Evolutionary conservation across 2,797 vertebrate species (phyloP).

Genomic region (Syngnathus acus): DNA sequence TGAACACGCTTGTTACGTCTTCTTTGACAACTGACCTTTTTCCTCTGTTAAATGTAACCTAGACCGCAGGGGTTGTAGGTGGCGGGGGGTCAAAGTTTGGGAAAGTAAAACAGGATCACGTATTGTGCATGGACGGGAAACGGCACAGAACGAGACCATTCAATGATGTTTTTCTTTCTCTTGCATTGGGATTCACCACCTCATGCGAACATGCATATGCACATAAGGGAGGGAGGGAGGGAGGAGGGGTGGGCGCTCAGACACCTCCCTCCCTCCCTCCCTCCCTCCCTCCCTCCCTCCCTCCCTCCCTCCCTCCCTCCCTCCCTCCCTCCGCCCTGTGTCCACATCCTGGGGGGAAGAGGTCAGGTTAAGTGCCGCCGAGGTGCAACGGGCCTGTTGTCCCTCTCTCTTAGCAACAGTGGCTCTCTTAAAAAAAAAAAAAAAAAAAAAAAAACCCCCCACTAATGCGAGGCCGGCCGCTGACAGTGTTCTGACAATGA

Average conservation of each 20-base stretch:
- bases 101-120: constrained; percentile 26
- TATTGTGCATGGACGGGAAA: constrained; percentile 27
- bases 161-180: constrained; percentile 39
- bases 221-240: not conserved
- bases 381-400: constrained; percentile 44
- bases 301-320: too few relatives aligned
- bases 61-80: constrained; percentile 29
- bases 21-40: constrained; percentile 56
- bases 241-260: not conserved
- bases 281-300: constrained; percentile 2
- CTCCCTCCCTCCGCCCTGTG: too few relatives aligned
- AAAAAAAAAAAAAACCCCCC: constrained; percentile 42
- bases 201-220: constrained; percentile 6
- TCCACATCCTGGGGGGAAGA: constrained; percentile 45
- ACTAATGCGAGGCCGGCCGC: constrained; percentile 37
- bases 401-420: constrained; percentile 56
- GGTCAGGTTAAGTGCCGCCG: constrained; percentile 50
- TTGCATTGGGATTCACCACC: constrained; percentile 34
- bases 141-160: constrained; percentile 17
- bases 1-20: constrained; percentile 47
- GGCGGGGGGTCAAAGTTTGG: not conserved
- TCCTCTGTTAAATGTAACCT: constrained; percentile 49
- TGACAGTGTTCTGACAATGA: constrained; percentile 64
- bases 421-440: constrained; percentile 42
- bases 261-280: not conserved